Evolutionary conservation across 2,797 vertebrate genomes (phyloP), one percentile per base, ranked within the genome.

Genomic region (Micropoecilia bifurca): DNA sequence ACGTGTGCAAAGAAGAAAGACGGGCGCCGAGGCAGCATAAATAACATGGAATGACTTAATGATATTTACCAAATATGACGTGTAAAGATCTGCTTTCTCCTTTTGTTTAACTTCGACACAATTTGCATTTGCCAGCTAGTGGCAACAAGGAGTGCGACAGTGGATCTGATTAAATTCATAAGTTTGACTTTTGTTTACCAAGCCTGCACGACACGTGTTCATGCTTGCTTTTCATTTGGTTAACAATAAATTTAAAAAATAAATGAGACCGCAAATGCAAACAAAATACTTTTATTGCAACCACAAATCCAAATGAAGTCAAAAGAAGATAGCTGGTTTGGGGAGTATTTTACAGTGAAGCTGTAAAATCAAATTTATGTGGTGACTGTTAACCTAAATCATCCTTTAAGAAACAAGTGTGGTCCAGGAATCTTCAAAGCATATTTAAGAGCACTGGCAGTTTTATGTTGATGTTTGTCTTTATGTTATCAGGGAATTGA

Each of bases 71-170:
- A 93, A 92, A 92, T 92, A 90, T 88, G 90, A 77, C 30, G 77
- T 87, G 84, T 81, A 85, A 77, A 87, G 85, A 85, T 86, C 82
- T 85, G 84, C 82, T 89, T 87, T 89, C 75, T 89, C 73, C 22
- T 85, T 83, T 88, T 79, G 86, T 93, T 92, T 90, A 93, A 94
- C 90, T 94, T 90, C 85, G 74, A 25, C 59, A 80, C 86, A 50
- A 96, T 95, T 95, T 94, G 90, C 92, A 94, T 95, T 89, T 89
- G 88, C 77, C 90, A 89, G 89, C 89, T 87, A 76, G 89, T 63
- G 16, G 84, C 61, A 48, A 63, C 30, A 63, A 25, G 71, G n/a
- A 82, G 80, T 12, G 72, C 72, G 53, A 79, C 73, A 53, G 22
- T 71, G 50, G 71, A 43, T 59, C 59, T 63, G 0, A 57, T 78